Evolutionary conservation across 2,888 invertebrate genomes (phyloP).

Genomic region (Dryobota labecula): DNA sequence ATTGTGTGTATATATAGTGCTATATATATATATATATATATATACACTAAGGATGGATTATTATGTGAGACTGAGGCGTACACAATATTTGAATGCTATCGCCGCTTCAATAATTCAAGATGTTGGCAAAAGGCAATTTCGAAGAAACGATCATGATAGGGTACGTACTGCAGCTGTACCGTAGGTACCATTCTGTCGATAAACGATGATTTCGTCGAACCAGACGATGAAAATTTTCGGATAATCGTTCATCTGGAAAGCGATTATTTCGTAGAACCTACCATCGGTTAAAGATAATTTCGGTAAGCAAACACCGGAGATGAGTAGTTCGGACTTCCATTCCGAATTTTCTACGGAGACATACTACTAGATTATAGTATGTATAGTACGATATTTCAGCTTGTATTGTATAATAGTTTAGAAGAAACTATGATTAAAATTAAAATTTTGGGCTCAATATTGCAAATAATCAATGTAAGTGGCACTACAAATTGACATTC

Average conservation of each 20-base stretch:
- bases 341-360: not conserved
- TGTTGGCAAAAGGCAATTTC: constrained; percentile 9
- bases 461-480: no score
- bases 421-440: no score
- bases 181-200: not conserved
- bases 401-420: not conserved
- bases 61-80: not conserved
- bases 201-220: constrained; percentile 29
- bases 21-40: no score
- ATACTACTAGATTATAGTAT: not conserved
- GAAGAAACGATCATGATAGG: constrained; percentile 5
- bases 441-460: no score
- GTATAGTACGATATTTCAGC: not conserved
- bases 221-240: constrained; percentile 1
- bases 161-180: not conserved
- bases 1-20: no score
- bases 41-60: no score
- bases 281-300: constrained; percentile 19
- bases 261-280: constrained; percentile 26
- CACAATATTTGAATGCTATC: not conserved
- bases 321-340: not conserved
- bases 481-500: no score
- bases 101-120: constrained; percentile 7
- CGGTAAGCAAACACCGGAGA: constrained; percentile 19
- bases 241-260: constrained; percentile 12